phyloP scores from a whole-genome alignment of 2,797 vertebrate genomes.

The Ispidina lecontei region DNA sequence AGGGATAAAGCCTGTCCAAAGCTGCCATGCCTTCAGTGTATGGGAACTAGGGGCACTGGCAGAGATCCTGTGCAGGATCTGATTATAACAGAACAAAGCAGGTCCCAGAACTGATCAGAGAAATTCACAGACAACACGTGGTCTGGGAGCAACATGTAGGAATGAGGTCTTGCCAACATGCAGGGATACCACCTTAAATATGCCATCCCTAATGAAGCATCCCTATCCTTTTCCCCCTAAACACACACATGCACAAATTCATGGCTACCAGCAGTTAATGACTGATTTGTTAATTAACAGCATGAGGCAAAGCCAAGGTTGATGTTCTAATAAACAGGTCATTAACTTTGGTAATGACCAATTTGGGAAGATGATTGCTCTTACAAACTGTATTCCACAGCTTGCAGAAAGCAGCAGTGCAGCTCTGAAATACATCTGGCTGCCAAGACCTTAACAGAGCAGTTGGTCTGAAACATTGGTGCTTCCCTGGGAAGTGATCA shows the following conservation, averaged over 20 bases:
- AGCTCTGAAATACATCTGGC: conserved; percentile 67
- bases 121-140: background rate
- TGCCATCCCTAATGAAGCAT: conserved; percentile 41
- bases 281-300: conserved; percentile 83
- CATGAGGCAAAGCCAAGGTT: conserved; percentile 82
- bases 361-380: conserved; percentile 81
- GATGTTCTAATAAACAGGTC: conserved; percentile 84
- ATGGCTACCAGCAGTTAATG: conserved; percentile 75
- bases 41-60: background rate
- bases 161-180: conserved; percentile 33
- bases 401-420: conserved; percentile 70
- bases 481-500: background rate
- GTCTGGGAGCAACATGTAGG: background rate
- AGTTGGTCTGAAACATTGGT: conserved; percentile 49
- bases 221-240: background rate
- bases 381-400: conserved; percentile 73
- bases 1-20: background rate
- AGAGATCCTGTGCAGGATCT: background rate
- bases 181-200: conserved; percentile 53
- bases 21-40: background rate
- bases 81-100: conserved; percentile 1
- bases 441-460: conserved; percentile 39
- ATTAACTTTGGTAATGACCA: conserved; percentile 84
- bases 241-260: conserved; percentile 38
- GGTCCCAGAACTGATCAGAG: background rate